Conservation (phyloP, 2,113 vertebrate genomes). For the Egretta garzetta region DNA sequence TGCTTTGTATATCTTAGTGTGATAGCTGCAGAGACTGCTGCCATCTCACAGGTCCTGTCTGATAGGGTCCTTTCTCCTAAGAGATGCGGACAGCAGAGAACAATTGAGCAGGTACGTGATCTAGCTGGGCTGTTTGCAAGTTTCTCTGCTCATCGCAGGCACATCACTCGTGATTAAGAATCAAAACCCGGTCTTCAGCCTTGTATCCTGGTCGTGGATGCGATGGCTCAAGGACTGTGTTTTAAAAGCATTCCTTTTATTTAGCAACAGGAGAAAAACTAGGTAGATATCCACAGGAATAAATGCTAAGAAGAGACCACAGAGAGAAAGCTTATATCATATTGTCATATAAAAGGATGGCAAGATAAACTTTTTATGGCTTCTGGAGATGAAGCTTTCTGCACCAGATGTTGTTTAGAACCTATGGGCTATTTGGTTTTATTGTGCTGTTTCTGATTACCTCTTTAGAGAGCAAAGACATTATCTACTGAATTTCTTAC, state of each 20-base stretch:
- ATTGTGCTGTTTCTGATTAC: background rate
- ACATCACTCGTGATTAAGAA: constrained; percentile 44
- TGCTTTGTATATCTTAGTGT: constrained; percentile 46
- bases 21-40: constrained; percentile 24
- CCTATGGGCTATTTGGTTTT: background rate
- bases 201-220: background rate
- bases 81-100: constrained; percentile 23
- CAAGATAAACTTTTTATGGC: background rate
- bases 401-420: background rate
- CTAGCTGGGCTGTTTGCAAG: constrained; percentile 16
- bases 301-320: background rate
- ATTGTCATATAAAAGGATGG: background rate
- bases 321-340: background rate
- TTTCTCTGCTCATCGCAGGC: constrained; percentile 32
- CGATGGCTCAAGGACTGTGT: background rate
- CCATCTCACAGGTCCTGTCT: background rate
- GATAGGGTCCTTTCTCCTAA: constrained; percentile 20
- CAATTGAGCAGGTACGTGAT: background rate
- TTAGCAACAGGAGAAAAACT: background rate
- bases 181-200: background rate
- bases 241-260: background rate
- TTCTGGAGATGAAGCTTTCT: background rate
- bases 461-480: background rate
- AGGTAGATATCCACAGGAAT: background rate
- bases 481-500: background rate